Evolutionary conservation across 2,888 invertebrate species (phyloP).

Genomic region (Molanna angustata): DNA sequence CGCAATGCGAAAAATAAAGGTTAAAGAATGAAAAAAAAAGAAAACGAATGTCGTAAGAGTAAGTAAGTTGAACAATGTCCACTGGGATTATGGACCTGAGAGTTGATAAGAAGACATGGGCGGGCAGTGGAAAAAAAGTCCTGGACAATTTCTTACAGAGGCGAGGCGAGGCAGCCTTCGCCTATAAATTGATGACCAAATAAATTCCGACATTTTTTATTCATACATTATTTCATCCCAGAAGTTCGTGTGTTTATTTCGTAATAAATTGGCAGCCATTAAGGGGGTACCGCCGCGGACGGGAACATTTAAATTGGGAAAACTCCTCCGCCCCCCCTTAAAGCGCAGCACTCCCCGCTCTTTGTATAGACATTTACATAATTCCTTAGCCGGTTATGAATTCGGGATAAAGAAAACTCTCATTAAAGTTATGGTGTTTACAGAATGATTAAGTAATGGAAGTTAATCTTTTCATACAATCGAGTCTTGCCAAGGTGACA

Average conservation of each 20-base stretch:
- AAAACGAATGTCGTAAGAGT: too few relatives aligned
- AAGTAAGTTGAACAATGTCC: too few relatives aligned
- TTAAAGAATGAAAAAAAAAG: too few relatives aligned
- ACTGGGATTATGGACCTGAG: too few relatives aligned
- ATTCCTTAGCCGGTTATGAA: conserved; percentile 2
- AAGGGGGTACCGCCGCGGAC: not conserved
- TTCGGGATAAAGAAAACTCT: conserved; percentile 4
- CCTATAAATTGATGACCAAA: conserved; percentile 24
- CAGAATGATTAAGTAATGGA: conserved; percentile 7
- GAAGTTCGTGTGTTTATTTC: conserved; percentile 14
- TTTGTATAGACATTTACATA: not conserved
- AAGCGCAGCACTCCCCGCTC: not conserved
- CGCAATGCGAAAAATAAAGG: too few relatives aligned
- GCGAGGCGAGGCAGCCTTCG: too few relatives aligned
- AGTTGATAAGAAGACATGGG: too few relatives aligned
- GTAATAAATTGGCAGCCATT: conserved; percentile 21
- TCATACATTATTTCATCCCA: conserved; percentile 20
- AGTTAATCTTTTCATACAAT: conserved; percentile 5
- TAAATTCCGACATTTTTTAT: conserved; percentile 27
- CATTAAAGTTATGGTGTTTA: conserved; percentile 11
- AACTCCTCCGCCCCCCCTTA: not conserved
- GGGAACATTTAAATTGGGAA: not conserved
- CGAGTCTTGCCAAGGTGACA: too few relatives aligned
- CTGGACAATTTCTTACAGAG: too few relatives aligned
- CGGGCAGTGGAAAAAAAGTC: too few relatives aligned